Evolutionary conservation across 2,113 vertebrate species (phyloP).

Genomic region (Thunnus maccoyii): DNA sequence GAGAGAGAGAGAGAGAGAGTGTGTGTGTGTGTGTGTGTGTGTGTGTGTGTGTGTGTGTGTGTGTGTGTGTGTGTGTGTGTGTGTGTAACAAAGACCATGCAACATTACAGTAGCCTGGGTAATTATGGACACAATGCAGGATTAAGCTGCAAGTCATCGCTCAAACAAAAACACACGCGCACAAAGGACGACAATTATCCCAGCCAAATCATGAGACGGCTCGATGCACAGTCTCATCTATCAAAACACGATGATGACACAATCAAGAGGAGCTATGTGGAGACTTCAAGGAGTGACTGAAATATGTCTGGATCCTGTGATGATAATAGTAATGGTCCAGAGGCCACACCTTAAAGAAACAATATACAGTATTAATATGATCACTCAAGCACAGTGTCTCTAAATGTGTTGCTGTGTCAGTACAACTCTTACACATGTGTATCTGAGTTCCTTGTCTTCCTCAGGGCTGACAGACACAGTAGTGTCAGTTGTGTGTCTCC

Average conservation of each 20-base stretch:
- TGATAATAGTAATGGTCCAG: slow-evolving; percentile 8
- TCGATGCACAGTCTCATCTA: slow-evolving; percentile 20
- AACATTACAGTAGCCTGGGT: slow-evolving; percentile 45
- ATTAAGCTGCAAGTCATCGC: slow-evolving; percentile 64
- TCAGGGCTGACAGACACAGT: background rate
- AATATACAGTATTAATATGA: background rate
- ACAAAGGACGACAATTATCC: slow-evolving; percentile 49
- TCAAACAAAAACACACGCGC: slow-evolving; percentile 46
- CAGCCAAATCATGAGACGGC: slow-evolving; percentile 22
- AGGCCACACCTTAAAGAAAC: background rate
- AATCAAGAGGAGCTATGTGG: background rate
- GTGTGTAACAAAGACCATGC: slow-evolving; percentile 27
- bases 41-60: background rate
- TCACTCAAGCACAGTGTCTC: background rate
- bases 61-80: background rate
- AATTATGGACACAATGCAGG: slow-evolving; percentile 65
- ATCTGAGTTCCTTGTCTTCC: slow-evolving; percentile 11
- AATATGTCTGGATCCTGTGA: slow-evolving; percentile 35
- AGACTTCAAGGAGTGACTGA: slow-evolving; percentile 35
- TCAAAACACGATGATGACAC: slow-evolving; percentile 35
- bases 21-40: background rate
- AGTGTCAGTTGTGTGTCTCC: slow-evolving; percentile 1
- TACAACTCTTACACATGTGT: background rate
- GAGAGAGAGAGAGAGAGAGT: background rate
- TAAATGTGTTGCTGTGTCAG: slow-evolving; percentile 9